Conservation (phyloP, 2,888 invertebrate genomes). For the Spodoptera littoralis region DNA sequence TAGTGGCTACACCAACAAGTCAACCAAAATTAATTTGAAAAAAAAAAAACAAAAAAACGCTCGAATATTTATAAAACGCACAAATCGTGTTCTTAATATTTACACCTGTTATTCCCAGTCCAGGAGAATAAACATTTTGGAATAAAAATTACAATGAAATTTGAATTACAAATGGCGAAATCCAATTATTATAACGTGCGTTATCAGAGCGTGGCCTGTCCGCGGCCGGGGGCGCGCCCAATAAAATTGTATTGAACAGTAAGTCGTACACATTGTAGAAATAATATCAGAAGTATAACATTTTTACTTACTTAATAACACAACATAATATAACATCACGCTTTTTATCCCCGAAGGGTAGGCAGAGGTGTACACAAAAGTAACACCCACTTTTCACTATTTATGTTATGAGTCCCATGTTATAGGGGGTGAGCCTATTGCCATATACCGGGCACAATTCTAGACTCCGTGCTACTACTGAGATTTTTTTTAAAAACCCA, state of each 20-base stretch:
- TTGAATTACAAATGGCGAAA: constrained; percentile 47
- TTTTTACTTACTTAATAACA: not conserved
- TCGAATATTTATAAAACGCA: not conserved
- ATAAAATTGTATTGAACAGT: constrained; percentile 36
- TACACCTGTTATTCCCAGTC: constrained; percentile 12
- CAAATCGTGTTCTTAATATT: constrained; percentile 10
- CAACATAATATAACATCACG: too few species aligned
- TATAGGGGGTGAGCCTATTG: too few species aligned
- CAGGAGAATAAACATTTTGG: constrained; percentile 27
- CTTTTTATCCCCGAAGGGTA: too few species aligned
- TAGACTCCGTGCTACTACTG: too few species aligned
- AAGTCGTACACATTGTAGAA: not conserved
- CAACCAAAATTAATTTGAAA: not conserved
- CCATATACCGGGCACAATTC: too few species aligned
- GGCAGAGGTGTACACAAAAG: too few species aligned
- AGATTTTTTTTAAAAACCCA: too few species aligned
- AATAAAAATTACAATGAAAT: constrained; percentile 38
- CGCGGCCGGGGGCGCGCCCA: constrained; percentile 9
- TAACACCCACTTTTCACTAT: too few species aligned
- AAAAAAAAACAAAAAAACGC: not conserved
- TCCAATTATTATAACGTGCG: constrained; percentile 45
- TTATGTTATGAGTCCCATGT: too few species aligned
- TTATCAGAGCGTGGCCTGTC: constrained; percentile 38
- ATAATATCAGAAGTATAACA: constrained; percentile 10
- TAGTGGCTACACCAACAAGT: not conserved